Base-by-base conservation (phyloP, 2,888 invertebrate genomes). In the Aromia moschata region DNA sequence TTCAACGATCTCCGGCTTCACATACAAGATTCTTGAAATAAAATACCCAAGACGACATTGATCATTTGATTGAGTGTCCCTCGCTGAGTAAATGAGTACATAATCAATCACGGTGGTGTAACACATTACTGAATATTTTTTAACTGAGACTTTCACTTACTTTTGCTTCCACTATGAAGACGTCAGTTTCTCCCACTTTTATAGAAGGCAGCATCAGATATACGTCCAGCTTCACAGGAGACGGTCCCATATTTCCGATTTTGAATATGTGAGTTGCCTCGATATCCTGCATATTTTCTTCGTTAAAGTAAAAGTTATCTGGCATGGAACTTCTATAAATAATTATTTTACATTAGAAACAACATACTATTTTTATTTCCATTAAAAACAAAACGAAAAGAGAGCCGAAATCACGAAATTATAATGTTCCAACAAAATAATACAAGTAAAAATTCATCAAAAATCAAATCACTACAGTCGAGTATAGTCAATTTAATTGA, bases 271-370 rank as follows among this genome's bases (percentile, higher is more conserved):
- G 62, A 4, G 49, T 40, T n/a, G 64, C 43, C 45, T 64, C 60
- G 9, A 61, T 41, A 10, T 56, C 58, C 0, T 20, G 52, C 4
- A 36, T 40, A 38, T 46, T 37, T 11, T 60, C 59, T 11, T 60
- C 55, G 2, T 49, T 16, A 9, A 62, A 52, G 44, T 67, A 56
- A 9, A 67, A 45, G 37, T 63, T 62, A 37, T 64, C 63, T 9
- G 70, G 68, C 5, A 56, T 37, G 2, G 67, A 61, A 55, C 67
- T 67, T 12, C 69, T 70, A n/a, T n/a, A n/a, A n/a, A n/a, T n/a
- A n/a, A n/a, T n/a, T n/a, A n/a, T n/a, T n/a, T n/a, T n/a, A n/a
- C n/a, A n/a, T n/a, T n/a, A n/a, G 25, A 25, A 7, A 25, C 7
- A 7, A 25, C 25, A 3, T 25, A 25, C 7, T 25, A 25, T n/a